Base-by-base conservation (phyloP, 2,888 invertebrate species). In the Lithophane socia region DNA sequence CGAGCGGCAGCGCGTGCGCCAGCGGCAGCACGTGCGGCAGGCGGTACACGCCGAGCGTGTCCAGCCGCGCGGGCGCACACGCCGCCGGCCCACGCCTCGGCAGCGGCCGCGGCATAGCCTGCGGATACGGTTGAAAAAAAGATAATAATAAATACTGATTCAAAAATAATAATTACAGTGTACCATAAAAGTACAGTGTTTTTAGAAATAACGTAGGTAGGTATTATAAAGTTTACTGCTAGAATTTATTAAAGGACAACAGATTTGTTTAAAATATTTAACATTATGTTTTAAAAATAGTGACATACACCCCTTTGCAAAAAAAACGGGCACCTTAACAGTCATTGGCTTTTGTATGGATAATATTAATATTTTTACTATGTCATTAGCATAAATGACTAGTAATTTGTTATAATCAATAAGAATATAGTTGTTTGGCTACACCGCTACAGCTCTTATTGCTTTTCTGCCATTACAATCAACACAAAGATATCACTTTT, bases 11-110 rank as follows among this genome's bases (percentile, higher is more conserved):
- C 88, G 92, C 96, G 86, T 91, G 97, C 82, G 93, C 97, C 86
- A 90, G 90, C 71, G 92, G 95, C 92, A 93, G 95, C 86, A 91
- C 97, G 83, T 95, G 95, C 52, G 97, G 97, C 65, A 98, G 97
- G 18, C 97, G 97, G 92, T 98, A 98, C 24, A 98, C 97, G 64
- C 98, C 98, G 70, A 98, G 97, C 85, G 98, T 98, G 90, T 98
- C 97, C 88, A 98, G 97, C 92, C 98, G 89, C 92, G 97, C 92
- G 86, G 97, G 92, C 84, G 95, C 87, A 94, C 97, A 94, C 88
- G 96, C 87, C 88, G 96, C 87, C 88, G 96, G 89, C 87, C 97
- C 90, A 90, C 97, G 91, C 83, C 97, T 89, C 84, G 96, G 92
- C n/a, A 97, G 90, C 13, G 97, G 97, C 16, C 97, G 96, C 10